Percentiles rank a stretch among this genome's conserved stretches.
These are phyloP conservation scores for Dione juno DNA, from an alignment of 2,888 invertebrate genomes.

Conservation along the genomic window DNA sequence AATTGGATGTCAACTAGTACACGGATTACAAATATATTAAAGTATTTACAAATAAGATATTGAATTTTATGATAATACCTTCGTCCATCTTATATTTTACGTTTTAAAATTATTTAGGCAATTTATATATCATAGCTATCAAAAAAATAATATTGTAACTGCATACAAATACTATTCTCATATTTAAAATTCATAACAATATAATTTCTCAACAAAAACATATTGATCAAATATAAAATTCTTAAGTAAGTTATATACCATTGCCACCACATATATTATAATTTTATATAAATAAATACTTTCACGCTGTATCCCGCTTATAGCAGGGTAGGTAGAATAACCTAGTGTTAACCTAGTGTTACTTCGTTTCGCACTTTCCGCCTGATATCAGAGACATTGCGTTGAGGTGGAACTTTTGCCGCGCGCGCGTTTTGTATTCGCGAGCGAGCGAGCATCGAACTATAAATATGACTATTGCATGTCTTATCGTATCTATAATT, in stretches of 20 bases:
- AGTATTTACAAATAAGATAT: constrained; percentile 8
- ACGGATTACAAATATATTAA: background rate
- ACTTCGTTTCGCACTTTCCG: too few relatives aligned
- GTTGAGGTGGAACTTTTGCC: too few relatives aligned
- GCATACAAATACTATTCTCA: background rate
- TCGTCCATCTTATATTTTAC: background rate
- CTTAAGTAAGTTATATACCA: background rate
- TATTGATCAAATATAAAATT: background rate
- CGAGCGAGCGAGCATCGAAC: too few relatives aligned
- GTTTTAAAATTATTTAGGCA: background rate
- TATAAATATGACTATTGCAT: too few relatives aligned
- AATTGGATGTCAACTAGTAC: background rate
- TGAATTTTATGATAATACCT: constrained; percentile 7
- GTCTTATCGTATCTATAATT: too few relatives aligned
- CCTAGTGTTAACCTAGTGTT: too few relatives aligned
- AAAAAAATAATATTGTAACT: background rate
- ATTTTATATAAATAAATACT: too few relatives aligned
- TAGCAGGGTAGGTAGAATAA: too few relatives aligned
- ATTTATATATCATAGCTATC: constrained; percentile 5
- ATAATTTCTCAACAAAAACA: constrained; percentile 4
- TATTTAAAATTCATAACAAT: background rate
- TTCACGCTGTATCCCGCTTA: too few relatives aligned
- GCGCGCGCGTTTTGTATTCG: too few relatives aligned
- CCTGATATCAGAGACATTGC: too few relatives aligned
- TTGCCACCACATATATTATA: background rate